Base-by-base conservation (phyloP, 2,113 vertebrate genomes). In the Gadus macrocephalus region DNA sequence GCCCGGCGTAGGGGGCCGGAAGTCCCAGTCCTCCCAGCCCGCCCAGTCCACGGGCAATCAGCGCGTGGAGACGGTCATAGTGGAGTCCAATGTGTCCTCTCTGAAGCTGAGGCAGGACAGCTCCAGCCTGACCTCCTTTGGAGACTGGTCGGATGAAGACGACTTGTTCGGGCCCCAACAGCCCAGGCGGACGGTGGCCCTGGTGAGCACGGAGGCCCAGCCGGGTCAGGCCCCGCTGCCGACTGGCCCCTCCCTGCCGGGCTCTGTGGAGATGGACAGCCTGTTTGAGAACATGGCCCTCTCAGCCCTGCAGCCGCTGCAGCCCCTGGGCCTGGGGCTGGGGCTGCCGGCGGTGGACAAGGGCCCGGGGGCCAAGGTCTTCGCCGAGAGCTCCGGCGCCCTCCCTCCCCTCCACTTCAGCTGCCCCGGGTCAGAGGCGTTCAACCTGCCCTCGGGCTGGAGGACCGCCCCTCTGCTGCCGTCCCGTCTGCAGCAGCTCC, bases 141-240 rank as follows among this genome's bases (percentile, higher is more conserved):
- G 93, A 12, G 95, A 96, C 61, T 99, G 97, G 96, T 94, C 94
- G 42, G 95, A 98, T 53, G 94, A 95, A 14, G 93, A 93, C 17
- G 94, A 95, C 73, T 77, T 97, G 76, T 98, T 96, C 84, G 95
- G 94, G 70, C 93, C 92, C 69, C 93, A 95, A 65, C 87, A 89
- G 53, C 81, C 85, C 42, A 81, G 83, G 78, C 91, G 89, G 84
- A 93, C 85, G 17, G 92, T 89, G 70, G 92, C 90, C 64, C 87
- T 92, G 77, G 93, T 93, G 72, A 93, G 84, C 75, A 91, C 90
- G 17, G 74, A 81, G 79, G 61, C 83, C 62, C 90, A 84, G 82
- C 73, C 86, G 65, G 74, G 73, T 78, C 86, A 73, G 62, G 78
- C 76, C 38, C 53, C 35, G 1, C 71, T 88, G 49, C 88, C 87